These are phyloP conservation scores for Odontamblyopus rebecca DNA, from an alignment of 2,797 vertebrate species.

Conservation along the genomic window DNA sequence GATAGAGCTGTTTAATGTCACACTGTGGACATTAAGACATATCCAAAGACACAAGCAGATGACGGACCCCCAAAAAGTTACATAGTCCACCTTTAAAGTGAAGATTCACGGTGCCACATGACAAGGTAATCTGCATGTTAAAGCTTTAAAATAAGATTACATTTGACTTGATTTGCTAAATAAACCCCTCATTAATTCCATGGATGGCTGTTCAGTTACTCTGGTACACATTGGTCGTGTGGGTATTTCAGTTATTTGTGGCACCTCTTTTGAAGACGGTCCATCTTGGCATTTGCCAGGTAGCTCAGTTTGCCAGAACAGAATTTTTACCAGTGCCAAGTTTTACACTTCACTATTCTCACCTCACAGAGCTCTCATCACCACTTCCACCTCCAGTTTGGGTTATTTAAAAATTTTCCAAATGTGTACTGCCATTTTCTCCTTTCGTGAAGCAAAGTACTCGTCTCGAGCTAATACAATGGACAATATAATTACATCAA, in stretches of 20 bases:
- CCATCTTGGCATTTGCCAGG: constrained; percentile 27
- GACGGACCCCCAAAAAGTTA: too few species aligned
- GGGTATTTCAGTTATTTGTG: constrained; percentile 17
- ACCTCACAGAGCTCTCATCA: constrained; percentile 51
- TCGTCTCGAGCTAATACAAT: background rate
- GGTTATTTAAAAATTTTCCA: constrained; percentile 52
- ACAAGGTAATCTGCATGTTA: too few species aligned
- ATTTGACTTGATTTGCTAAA: background rate
- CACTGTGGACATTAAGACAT: too few species aligned
- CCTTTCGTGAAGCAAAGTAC: constrained; percentile 20
- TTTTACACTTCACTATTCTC: constrained; percentile 50
- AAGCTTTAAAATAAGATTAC: background rate
- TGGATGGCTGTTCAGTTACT: constrained; percentile 1
- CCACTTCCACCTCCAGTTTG: constrained; percentile 50
- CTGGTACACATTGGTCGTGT: background rate
- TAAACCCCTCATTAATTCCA: background rate
- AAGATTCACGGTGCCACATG: too few species aligned
- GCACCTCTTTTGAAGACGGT: constrained; percentile 35
- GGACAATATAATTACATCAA: background rate
- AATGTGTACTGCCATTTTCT: constrained; percentile 41
- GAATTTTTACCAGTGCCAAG: constrained; percentile 41
- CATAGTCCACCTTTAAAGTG: too few species aligned
- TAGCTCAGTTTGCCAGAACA: constrained; percentile 21
- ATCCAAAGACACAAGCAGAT: too few species aligned
- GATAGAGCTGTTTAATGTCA: too few species aligned